These are phyloP conservation scores for Tympanoctomys barrerae DNA, from an alignment of 2,797 vertebrate species.

Conservation along the genomic window DNA sequence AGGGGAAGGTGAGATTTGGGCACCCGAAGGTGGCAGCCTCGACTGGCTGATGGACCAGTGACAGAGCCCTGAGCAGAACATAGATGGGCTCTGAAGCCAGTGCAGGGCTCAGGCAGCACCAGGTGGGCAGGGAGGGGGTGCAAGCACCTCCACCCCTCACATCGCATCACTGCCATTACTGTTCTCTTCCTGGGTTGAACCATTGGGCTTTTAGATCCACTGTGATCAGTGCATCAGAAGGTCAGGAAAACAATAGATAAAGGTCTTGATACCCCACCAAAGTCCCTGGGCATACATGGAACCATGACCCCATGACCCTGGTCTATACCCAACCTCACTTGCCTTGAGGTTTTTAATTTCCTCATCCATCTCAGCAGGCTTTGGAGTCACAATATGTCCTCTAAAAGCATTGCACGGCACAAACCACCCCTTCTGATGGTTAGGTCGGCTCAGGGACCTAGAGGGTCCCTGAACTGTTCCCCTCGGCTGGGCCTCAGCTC, in stretches of 20 bases:
- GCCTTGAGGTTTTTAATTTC: background rate
- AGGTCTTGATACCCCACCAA: background rate
- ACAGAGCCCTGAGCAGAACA: background rate
- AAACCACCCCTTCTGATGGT: too few relatives aligned
- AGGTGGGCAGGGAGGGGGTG: too few relatives aligned
- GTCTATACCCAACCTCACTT: background rate
- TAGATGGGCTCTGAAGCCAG: fast-evolving
- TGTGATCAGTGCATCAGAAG: background rate
- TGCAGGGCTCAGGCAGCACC: background rate
- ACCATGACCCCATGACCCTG: background rate
- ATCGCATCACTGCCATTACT: too few relatives aligned
- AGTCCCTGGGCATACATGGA: background rate
- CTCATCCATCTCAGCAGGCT: background rate
- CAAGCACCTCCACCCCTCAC: background rate
- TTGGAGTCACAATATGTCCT: background rate
- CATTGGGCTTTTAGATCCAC: background rate
- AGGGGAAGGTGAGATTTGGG: background rate
- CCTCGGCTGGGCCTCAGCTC: fast-evolving
- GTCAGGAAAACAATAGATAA: background rate
- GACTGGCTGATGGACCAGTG: fast-evolving
- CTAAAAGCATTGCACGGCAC: background rate
- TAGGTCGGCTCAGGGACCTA: background rate
- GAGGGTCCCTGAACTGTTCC: background rate
- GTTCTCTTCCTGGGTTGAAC: background rate
- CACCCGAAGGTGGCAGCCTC: background rate